A percentile compares a stretch with the other conserved stretches of the same genome.
Conservation (phyloP, 2,113 vertebrate genomes). For the Ornithorhynchus anatinus region DNA sequence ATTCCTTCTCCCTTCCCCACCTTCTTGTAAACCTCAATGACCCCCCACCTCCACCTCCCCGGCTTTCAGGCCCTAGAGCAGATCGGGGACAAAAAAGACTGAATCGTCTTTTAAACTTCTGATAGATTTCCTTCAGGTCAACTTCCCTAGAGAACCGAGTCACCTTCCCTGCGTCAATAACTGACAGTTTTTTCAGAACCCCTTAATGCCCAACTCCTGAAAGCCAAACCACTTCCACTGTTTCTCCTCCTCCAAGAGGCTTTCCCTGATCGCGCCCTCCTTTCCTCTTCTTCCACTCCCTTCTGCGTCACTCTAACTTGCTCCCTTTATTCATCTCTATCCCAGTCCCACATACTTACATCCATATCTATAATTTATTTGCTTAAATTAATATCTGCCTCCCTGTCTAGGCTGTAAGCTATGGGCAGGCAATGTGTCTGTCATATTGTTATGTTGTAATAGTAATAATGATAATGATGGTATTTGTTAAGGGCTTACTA, state of each 20-base stretch:
- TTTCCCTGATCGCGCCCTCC: no score
- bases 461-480: no score
- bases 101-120: conserved; percentile 19
- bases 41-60: background rate
- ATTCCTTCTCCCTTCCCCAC: conserved; percentile 21
- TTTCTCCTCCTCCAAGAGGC: background rate
- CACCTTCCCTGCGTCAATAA: conserved; percentile 14
- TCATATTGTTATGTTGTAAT: no score
- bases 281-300: no score
- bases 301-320: no score
- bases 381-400: no score
- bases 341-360: no score
- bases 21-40: conserved; percentile 26
- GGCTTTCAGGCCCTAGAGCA: background rate
- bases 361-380: no score
- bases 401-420: no score
- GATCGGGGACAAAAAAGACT: conserved; percentile 21
- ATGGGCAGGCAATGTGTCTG: no score
- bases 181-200: background rate
- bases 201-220: background rate
- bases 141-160: conserved; percentile 17
- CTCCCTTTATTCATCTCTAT: no score
- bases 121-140: conserved; percentile 29
- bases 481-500: no score
- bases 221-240: background rate